These are phyloP conservation scores for Pogonomyrmex barbatus DNA, from an alignment of 1,140 invertebrate genomes.

Conservation along the genomic window DNA sequence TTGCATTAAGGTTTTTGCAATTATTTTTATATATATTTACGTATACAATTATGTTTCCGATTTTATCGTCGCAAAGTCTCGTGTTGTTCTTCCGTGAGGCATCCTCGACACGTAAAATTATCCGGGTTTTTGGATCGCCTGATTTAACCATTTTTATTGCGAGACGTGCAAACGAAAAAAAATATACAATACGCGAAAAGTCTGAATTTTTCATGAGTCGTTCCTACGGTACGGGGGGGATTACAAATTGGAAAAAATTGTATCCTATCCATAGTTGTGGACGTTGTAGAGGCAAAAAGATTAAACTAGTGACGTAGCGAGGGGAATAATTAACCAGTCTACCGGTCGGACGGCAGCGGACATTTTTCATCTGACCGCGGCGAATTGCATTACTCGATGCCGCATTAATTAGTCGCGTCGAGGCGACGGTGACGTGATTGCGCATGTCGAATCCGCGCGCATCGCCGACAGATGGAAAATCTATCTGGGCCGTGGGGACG, in stretches of 20 bases:
- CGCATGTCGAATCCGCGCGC: conserved; percentile 38
- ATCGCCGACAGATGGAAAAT: conserved; percentile 20
- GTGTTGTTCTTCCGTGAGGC: conserved; percentile 15
- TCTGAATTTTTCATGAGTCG: conserved; percentile 24
- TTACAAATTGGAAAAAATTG: conserved; percentile 7
- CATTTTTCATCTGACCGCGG: conserved; percentile 10
- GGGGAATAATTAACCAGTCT: conserved; percentile 51
- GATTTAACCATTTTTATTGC: conserved; percentile 18
- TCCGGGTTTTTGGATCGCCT: conserved; percentile 6
- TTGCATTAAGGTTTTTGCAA: not conserved
- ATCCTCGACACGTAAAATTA: not conserved
- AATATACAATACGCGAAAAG: not conserved
- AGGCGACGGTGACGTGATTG: conserved; percentile 39
- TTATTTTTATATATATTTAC: conserved; percentile 4
- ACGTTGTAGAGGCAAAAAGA: not conserved
- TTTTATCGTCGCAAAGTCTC: not conserved
- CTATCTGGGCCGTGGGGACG: not conserved
- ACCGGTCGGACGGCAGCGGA: conserved; percentile 9
- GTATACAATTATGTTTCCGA: not conserved
- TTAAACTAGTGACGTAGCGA: conserved; percentile 15
- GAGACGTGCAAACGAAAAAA: not conserved
- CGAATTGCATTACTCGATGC: conserved; percentile 47
- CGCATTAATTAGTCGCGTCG: conserved; percentile 58
- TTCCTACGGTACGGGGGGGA: not conserved
- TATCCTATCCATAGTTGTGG: conserved; percentile 20